These are phyloP conservation scores for Tautogolabrus adspersus DNA, from an alignment of 2,113 vertebrate genomes.

Conservation along the genomic window DNA sequence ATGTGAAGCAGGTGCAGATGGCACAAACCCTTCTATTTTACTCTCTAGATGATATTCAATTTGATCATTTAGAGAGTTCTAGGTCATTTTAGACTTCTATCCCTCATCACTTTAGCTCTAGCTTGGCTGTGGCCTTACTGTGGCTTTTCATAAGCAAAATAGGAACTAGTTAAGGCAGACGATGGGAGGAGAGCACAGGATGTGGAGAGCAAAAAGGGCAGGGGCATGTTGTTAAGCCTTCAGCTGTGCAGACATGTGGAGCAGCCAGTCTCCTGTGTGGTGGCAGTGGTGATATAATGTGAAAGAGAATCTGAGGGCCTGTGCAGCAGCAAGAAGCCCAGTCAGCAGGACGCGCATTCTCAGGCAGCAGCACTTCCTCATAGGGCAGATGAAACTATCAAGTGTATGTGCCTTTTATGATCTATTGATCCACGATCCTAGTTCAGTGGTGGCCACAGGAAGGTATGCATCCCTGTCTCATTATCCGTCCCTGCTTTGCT, in stretches of 20 bases:
- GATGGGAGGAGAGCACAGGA: constrained; percentile 42
- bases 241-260: constrained; percentile 45
- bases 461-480: constrained; percentile 36
- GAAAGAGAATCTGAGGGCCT: constrained; percentile 66
- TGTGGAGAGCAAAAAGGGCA: constrained; percentile 34
- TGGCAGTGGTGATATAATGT: constrained; percentile 47
- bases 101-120: not conserved
- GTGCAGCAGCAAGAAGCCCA: constrained; percentile 51
- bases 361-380: constrained; percentile 43
- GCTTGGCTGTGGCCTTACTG: not conserved
- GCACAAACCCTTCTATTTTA: not conserved
- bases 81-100: not conserved
- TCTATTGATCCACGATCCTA: constrained; percentile 66
- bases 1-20: not conserved
- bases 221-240: constrained; percentile 36
- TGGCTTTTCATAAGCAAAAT: not conserved
- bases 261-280: constrained; percentile 55
- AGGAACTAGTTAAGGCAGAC: constrained; percentile 27
- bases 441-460: constrained; percentile 52
- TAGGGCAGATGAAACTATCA: constrained; percentile 53
- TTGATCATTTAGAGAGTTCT: not conserved
- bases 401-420: constrained; percentile 68
- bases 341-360: constrained; percentile 62
- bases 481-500: constrained; percentile 32
- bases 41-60: not conserved